Conservation (phyloP, 2,888 invertebrate species). For the Merodon equestris region DNA sequence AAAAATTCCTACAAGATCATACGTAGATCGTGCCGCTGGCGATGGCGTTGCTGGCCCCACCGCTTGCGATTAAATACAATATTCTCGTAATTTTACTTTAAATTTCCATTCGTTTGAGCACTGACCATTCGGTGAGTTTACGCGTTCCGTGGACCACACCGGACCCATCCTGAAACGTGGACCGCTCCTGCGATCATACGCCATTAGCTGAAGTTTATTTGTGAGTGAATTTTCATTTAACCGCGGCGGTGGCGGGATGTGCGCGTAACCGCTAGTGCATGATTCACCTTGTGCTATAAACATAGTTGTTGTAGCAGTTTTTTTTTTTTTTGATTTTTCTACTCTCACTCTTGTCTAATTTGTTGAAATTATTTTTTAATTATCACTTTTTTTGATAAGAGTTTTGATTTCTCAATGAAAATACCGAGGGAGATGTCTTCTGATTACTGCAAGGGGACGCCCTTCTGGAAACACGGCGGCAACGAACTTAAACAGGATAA, state of each 20-base stretch:
- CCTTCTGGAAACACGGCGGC: conserved; percentile 74
- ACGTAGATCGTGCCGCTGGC: conserved; percentile 7
- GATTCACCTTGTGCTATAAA: conserved; percentile 64
- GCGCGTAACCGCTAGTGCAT: conserved; percentile 60
- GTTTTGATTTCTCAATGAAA: conserved; percentile 8
- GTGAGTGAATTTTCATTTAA: conserved; percentile 52
- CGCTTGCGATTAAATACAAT: conserved; percentile 46
- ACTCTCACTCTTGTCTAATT: background rate
- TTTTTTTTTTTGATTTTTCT: conserved; percentile 15
- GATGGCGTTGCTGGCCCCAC: conserved; percentile 16
- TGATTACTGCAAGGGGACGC: conserved; percentile 72
- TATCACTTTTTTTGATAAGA: conserved; percentile 19
- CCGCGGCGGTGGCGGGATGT: conserved; percentile 58
- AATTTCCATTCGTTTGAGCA: conserved; percentile 61
- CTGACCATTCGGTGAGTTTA: conserved; percentile 27
- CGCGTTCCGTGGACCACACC: conserved; percentile 27
- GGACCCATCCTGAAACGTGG: conserved; percentile 36
- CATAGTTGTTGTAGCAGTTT: no score
- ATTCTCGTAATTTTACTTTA: conserved; percentile 43
- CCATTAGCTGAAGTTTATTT: conserved; percentile 43
- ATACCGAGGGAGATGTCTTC: conserved; percentile 38
- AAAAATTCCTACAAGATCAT: conserved; percentile 45
- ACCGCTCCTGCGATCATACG: conserved; percentile 47
- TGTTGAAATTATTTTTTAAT: conserved; percentile 11
- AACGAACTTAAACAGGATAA: conserved; percentile 61